Evolutionary conservation across 2,888 invertebrate species (phyloP).

Genomic region (Eupeodes latifasciatus): DNA sequence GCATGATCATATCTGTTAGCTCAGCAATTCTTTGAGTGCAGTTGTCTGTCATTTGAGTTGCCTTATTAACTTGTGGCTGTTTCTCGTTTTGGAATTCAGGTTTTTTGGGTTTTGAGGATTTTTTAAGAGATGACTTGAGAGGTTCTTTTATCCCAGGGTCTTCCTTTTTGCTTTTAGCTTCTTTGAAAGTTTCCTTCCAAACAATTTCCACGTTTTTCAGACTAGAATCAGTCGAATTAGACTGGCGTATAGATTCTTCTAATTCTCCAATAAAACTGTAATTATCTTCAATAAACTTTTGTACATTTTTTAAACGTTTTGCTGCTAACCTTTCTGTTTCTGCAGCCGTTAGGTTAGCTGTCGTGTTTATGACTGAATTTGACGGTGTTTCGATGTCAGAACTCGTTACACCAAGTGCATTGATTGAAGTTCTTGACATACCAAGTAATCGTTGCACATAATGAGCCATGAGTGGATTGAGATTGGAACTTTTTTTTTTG

Average conservation of each 20-base stretch:
- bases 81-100: neutral
- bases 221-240: slow-evolving; percentile 77
- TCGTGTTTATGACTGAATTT: slow-evolving; percentile 84
- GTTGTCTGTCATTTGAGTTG: slow-evolving; percentile 85
- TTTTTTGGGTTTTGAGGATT: neutral
- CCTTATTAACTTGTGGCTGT: slow-evolving; percentile 81
- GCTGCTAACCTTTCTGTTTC: slow-evolving; percentile 74
- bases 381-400: slow-evolving; percentile 85
- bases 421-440: slow-evolving; percentile 85
- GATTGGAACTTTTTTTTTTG: slow-evolving; percentile 23
- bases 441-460: slow-evolving; percentile 85
- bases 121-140: slow-evolving; percentile 28
- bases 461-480: slow-evolving; percentile 83
- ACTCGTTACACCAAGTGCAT: slow-evolving; percentile 84
- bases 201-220: slow-evolving; percentile 78
- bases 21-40: slow-evolving; percentile 86
- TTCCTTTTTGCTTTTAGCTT: slow-evolving; percentile 21
- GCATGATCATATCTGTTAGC: slow-evolving; percentile 86
- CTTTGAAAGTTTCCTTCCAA: slow-evolving; percentile 79
- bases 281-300: slow-evolving; percentile 82
- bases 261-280: slow-evolving; percentile 82
- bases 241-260: slow-evolving; percentile 80
- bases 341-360: slow-evolving; percentile 80
- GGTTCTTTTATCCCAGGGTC: neutral
- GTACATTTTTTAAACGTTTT: slow-evolving; percentile 79